Conservation (phyloP, 1,140 invertebrate species). For the Liolophura sinensis region DNA sequence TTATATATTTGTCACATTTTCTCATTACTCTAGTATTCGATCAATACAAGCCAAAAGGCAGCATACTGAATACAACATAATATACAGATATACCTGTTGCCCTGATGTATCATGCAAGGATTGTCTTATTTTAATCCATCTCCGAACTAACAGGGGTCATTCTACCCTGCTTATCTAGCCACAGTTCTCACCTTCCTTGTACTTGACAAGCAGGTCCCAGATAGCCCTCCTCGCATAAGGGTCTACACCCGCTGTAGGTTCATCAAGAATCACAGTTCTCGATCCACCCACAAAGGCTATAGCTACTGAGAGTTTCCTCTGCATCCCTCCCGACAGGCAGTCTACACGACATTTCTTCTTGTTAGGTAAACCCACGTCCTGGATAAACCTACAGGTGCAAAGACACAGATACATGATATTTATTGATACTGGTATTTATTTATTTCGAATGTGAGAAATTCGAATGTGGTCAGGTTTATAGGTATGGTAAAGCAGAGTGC, state of each 20-base stretch:
- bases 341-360: slow-evolving; percentile 72
- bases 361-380: slow-evolving; percentile 66
- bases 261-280: slow-evolving; percentile 63
- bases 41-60: no score
- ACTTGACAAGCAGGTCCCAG: slow-evolving; percentile 65
- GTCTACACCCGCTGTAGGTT: slow-evolving; percentile 67
- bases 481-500: no score
- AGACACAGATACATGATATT: slow-evolving; percentile 2
- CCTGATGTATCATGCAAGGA: no score
- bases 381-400: slow-evolving; percentile 54
- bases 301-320: slow-evolving; percentile 66
- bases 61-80: no score
- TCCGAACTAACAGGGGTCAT: no score
- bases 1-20: no score
- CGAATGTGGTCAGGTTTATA: no score
- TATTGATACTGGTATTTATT: background rate
- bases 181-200: slow-evolving; percentile 55
- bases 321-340: slow-evolving; percentile 68
- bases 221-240: slow-evolving; percentile 63
- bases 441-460: no score
- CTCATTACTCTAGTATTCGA: no score
- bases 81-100: no score
- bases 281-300: slow-evolving; percentile 65
- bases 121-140: no score
- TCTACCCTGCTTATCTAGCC: background rate